These are phyloP conservation scores for Rhinopomastus cyanomelas DNA, from an alignment of 2,113 vertebrate genomes.

Conservation along the genomic window DNA sequence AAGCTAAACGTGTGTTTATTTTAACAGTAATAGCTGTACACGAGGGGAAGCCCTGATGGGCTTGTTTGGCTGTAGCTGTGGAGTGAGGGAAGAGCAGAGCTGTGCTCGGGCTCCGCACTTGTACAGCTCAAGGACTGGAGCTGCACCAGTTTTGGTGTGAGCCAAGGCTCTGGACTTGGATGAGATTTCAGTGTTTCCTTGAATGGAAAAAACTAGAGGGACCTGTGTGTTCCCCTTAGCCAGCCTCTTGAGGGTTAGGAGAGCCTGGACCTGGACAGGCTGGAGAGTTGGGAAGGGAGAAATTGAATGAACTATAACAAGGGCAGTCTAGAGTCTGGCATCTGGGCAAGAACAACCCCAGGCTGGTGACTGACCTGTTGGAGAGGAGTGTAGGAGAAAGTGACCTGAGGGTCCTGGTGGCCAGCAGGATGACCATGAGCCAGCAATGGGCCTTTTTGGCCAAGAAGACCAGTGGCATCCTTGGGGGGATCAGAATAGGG, in stretches of 20 bases:
- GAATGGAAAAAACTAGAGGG: neutral
- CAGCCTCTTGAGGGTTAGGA: neutral
- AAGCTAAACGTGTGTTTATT: slow-evolving; percentile 58
- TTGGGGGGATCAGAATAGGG: no score
- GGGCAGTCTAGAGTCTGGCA: no score
- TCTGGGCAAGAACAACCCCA: no score
- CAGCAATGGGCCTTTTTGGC: no score
- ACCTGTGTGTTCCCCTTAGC: neutral
- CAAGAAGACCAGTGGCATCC: no score
- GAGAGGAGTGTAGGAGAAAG: no score
- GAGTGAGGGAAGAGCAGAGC: neutral
- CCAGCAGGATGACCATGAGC: no score
- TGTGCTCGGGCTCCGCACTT: neutral
- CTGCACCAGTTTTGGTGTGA: neutral
- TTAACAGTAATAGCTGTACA: slow-evolving; percentile 50
- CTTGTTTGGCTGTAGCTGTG: neutral
- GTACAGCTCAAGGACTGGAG: neutral
- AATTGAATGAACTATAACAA: no score
- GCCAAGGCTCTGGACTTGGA: neutral
- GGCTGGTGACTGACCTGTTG: no score
- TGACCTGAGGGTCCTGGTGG: no score
- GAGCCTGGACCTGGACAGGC: neutral
- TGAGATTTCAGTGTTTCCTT: neutral
- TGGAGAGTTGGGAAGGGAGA: no score
- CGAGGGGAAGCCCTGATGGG: slow-evolving; percentile 28